Base-by-base conservation (phyloP, 37 sponge, comb jelly and placozoan genomes). In the Halisarca cf. caerulea region DNA sequence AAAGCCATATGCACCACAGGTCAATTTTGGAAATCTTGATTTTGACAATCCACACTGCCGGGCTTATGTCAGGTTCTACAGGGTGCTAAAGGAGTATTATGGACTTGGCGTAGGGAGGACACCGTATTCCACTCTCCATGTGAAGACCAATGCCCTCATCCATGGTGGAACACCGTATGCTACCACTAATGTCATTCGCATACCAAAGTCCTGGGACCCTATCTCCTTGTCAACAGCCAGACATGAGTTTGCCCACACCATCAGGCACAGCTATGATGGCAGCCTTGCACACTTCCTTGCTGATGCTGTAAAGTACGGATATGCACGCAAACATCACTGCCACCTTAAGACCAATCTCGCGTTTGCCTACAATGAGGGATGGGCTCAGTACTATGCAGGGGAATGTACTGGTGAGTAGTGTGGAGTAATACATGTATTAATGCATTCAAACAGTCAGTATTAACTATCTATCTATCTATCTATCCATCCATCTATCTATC, bases 351-450 rank as follows among this genome's bases (percentile, higher is more conserved):
- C 86, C 35, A 79, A 79, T 47, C 14, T 4, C 35, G 86, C 80
- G 20, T 86, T 79, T 51, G 86, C 86, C 3, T 80, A 77, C 80
- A 78, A 79, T 34, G 80, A 86, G 33, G 86, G 86, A 5, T 86
- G 86, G 86, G 80, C 80, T 20, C 55, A 80, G 53, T 86, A 77
- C 39, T 80, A 80, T 79, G 68, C 33, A 45, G 57, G 54, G 6
- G 25, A 40, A 2, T 74, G 77, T 41, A 47, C 51, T 47, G 11
- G 51, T 47, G 11, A 47, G 51, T 47, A n/a, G n/a, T n/a, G n/a
- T 47, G 11, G n/a, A n/a, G n/a, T n/a, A n/a, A n/a, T n/a, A n/a
- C n/a, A n/a, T n/a, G n/a, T n/a, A n/a, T n/a, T n/a, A n/a, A n/a
- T n/a, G n/a, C n/a, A n/a, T n/a, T n/a, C n/a, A n/a, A n/a, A n/a